These are phyloP conservation scores for Porites lobata DNA, from an alignment of 92 coral and sea anemone genomes.

Conservation along the genomic window DNA sequence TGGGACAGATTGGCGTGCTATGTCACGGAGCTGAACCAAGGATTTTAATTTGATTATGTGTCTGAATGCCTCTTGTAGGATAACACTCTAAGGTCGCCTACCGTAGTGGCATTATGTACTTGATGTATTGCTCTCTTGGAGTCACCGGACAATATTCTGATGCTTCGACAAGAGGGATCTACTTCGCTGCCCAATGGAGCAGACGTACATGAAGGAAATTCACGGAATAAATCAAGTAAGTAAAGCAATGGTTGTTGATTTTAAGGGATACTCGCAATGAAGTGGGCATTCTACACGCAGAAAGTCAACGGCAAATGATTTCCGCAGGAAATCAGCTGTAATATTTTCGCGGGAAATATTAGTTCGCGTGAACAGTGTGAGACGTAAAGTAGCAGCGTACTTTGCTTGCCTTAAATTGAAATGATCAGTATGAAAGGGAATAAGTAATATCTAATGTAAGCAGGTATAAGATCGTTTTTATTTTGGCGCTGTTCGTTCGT, in stretches of 20 bases:
- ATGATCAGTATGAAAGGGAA: too few relatives aligned
- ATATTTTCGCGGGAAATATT: slow-evolving; percentile 29
- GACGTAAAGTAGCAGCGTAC: neutral
- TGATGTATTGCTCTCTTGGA: slow-evolving; percentile 52
- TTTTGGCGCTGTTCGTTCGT: neutral
- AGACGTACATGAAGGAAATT: slow-evolving; percentile 40
- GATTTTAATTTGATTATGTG: slow-evolving; percentile 19
- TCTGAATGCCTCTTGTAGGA: slow-evolving; percentile 40
- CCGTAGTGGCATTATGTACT: slow-evolving; percentile 66
- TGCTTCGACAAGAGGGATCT: slow-evolving; percentile 64
- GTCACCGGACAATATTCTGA: slow-evolving; percentile 50
- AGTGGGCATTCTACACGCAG: slow-evolving; percentile 3
- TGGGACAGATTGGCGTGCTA: slow-evolving; percentile 35
- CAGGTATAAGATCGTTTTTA: too few relatives aligned
- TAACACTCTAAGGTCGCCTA: slow-evolving; percentile 23
- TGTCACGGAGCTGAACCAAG: neutral
- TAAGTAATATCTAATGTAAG: too few relatives aligned
- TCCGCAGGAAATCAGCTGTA: slow-evolving; percentile 2
- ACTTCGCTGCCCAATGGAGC: slow-evolving; percentile 50
- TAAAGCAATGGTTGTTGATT: slow-evolving; percentile 7
- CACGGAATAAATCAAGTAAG: slow-evolving; percentile 47
- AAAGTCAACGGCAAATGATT: neutral
- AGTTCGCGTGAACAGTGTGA: neutral
- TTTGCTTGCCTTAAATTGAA: neutral
- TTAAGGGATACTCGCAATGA: neutral